A percentile compares a stretch with the other conserved stretches of the same genome.
These are phyloP conservation scores for Periparus ater DNA, from an alignment of 2,797 vertebrate species.

Conservation along the genomic window DNA sequence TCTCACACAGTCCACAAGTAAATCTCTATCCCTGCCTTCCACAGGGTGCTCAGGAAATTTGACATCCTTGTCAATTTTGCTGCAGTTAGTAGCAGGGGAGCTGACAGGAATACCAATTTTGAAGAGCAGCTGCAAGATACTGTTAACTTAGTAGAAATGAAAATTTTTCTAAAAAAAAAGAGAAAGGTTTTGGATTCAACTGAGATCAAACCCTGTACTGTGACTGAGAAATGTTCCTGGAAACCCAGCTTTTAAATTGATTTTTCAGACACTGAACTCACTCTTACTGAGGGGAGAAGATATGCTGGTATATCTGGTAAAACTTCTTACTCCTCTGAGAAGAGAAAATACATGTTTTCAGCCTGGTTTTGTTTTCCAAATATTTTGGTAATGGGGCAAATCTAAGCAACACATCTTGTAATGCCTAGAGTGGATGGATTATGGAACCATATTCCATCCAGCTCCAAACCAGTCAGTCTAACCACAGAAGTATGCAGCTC, in stretches of 20 bases:
- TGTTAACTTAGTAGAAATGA: neutral
- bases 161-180: neutral
- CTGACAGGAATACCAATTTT: conserved; percentile 24
- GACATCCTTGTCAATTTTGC: conserved; percentile 19
- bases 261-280: neutral
- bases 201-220: neutral
- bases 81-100: neutral
- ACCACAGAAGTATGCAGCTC: neutral
- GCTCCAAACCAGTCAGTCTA: neutral
- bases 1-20: neutral
- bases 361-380: neutral
- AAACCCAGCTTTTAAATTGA: neutral
- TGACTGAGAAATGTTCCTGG: neutral
- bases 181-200: neutral
- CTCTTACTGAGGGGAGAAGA: neutral
- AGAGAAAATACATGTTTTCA: neutral
- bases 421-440: neutral
- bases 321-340: neutral
- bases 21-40: neutral
- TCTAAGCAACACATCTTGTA: neutral
- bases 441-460: neutral
- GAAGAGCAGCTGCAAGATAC: conserved; percentile 15
- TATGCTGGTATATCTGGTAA: neutral
- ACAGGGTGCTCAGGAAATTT: neutral
- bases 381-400: neutral